A percentile compares a stretch with the other conserved stretches of the same genome.
Conservation (phyloP, 1,140 invertebrate genomes). For the Yoshiicerus persimilis region DNA sequence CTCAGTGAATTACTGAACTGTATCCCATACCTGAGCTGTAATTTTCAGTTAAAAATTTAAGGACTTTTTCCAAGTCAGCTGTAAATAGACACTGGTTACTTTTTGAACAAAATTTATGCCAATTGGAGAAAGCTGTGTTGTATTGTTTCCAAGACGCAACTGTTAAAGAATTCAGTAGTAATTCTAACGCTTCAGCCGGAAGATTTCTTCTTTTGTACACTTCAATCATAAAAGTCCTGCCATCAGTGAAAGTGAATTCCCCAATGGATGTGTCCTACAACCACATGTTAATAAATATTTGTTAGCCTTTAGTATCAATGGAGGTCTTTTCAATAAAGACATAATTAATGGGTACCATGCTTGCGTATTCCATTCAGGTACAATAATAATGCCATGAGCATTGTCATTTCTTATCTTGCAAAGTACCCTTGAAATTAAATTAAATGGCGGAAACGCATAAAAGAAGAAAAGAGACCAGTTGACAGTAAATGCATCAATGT, state of each 20-base stretch:
- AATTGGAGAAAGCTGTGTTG: not conserved
- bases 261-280: constrained; percentile 3
- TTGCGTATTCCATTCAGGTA: constrained; percentile 28
- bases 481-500: constrained; percentile 1
- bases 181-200: not conserved
- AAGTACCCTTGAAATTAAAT: not conserved
- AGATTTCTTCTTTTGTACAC: not conserved
- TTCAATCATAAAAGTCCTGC: not conserved
- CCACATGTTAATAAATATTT: not conserved
- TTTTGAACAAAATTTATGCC: no score
- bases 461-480: not conserved
- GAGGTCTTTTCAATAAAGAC: not conserved
- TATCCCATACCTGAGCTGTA: no score
- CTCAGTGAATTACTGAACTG: not conserved
- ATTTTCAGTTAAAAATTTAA: no score
- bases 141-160: not conserved
- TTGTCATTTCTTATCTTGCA: constrained; percentile 1
- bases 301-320: not conserved
- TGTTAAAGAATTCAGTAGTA: not conserved
- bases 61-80: no score
- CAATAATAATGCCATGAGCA: constrained; percentile 1
- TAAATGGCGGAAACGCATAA: constrained; percentile 30
- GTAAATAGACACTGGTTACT: no score
- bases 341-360: constrained; percentile 16
- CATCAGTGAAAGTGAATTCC: not conserved